phyloP scores from a whole-genome alignment of 2,888 invertebrate genomes.

The Leuctra nigra region DNA sequence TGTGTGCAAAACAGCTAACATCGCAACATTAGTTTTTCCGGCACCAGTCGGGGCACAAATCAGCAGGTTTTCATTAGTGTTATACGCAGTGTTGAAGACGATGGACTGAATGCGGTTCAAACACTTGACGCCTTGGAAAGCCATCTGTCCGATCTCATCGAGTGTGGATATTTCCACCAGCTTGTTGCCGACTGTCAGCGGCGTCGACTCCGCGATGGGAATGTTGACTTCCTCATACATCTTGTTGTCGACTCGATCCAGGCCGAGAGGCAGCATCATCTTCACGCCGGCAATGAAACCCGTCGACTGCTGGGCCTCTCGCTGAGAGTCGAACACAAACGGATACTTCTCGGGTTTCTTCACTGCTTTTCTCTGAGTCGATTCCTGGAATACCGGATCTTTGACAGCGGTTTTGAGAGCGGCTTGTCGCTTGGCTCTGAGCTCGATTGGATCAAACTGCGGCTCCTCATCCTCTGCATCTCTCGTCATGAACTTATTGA shows the following conservation, averaged over 20 bases:
- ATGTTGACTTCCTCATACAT: slow-evolving; percentile 83
- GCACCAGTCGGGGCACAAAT: slow-evolving; percentile 99
- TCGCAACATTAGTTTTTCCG: slow-evolving; percentile 97
- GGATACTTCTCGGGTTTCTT: slow-evolving; percentile 58
- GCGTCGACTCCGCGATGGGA: slow-evolving; percentile 58
- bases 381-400: slow-evolving; percentile 37
- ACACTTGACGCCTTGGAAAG: slow-evolving; percentile 78
- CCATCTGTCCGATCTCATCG: slow-evolving; percentile 76
- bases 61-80: slow-evolving; percentile 92
- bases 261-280: slow-evolving; percentile 72
- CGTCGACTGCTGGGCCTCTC: slow-evolving; percentile 58
- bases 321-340: slow-evolving; percentile 78
- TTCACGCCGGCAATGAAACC: slow-evolving; percentile 74
- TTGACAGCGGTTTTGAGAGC: slow-evolving; percentile 38
- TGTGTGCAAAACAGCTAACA: slow-evolving; percentile 86
- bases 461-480: slow-evolving; percentile 43
- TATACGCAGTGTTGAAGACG: slow-evolving; percentile 92
- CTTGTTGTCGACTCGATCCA: slow-evolving; percentile 61
- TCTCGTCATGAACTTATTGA: slow-evolving; percentile 44
- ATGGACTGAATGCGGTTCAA: slow-evolving; percentile 94
- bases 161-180: slow-evolving; percentile 55
- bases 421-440: slow-evolving; percentile 48
- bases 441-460: slow-evolving; percentile 46
- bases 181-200: slow-evolving; percentile 56
- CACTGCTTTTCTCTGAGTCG: slow-evolving; percentile 35